Base-by-base conservation (phyloP, 1,140 invertebrate genomes). In the Delia radicum region DNA sequence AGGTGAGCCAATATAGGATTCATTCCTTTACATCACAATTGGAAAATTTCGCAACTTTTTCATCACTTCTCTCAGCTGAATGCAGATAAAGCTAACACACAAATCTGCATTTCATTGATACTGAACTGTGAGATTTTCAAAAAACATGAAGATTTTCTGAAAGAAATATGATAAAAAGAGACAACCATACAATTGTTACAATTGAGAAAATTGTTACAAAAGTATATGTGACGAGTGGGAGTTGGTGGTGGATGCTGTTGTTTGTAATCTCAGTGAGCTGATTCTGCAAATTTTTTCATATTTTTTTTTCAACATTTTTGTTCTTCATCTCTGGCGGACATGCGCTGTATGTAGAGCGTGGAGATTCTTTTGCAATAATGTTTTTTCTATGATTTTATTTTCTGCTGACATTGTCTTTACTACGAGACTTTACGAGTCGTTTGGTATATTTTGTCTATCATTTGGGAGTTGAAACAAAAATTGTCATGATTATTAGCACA, bases 1-100 rank as follows among this genome's bases (percentile, higher is more conserved):
- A 84, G 82, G 82, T 84, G 82, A 80, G 82, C 82, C 81, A 80
- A 82, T 84, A 82, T 81, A 84, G 82, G n/a, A 82, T 33, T 69
- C 65, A 69, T 69, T 69, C 31, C 31, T 37, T 21, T 21, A 69
- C 65, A 69, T 33, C 29, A 18, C 65, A 21, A n/a, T 21, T n/a
- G 5, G 48, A 55, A 55, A 55, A 55, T 55, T 55, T 55, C n/a
- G 12, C n/a, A 42, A 42, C 37, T 15, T 42, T 10, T 42, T 10
- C 37, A 42, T 10, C 37, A 10, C 37, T 42, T 55, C 18, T 24
- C 3, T 77, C 42, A 62, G 81, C 81, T 82, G 81, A 82, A 82
- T 82, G 80, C 79, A 78, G 78, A 75, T 75, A 28, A 42, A 42
- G 71, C 67, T 7, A 55, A 15, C 15, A 31, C 12, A 28, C 18